phyloP scores from a whole-genome alignment of 2,797 vertebrate species.

The Pyrocephalus nanus region DNA sequence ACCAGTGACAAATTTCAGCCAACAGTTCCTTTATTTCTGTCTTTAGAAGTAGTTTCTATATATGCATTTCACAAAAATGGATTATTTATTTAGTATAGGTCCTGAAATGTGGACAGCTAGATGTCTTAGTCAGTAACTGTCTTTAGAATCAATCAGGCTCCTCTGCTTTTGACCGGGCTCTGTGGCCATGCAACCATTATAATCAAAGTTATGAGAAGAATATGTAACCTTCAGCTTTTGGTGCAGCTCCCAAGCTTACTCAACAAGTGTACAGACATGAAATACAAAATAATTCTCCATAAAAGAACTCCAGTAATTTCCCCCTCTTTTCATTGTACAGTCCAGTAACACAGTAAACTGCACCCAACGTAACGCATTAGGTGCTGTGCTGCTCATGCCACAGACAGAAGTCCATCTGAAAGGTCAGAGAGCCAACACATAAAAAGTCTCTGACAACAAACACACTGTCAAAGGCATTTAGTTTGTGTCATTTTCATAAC shows the following conservation, averaged over 20 bases:
- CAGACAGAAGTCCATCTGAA: neutral
- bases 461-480: neutral
- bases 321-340: neutral
- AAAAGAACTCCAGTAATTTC: neutral
- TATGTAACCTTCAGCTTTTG: neutral
- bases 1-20: neutral
- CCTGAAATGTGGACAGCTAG: neutral
- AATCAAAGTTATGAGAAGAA: neutral
- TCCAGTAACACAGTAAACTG: neutral
- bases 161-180: neutral
- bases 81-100: neutral
- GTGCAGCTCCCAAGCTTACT: neutral
- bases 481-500: neutral
- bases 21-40: neutral
- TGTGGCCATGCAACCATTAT: neutral
- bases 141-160: neutral
- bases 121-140: neutral
- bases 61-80: neutral
- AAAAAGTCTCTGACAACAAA: neutral
- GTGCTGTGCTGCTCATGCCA: neutral
- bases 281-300: neutral
- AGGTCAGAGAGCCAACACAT: neutral
- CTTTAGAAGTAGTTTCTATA: neutral
- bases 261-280: neutral
- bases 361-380: accelerated